phyloP scores from a whole-genome alignment of 2,888 invertebrate species.

The Crepidodera aurea region DNA sequence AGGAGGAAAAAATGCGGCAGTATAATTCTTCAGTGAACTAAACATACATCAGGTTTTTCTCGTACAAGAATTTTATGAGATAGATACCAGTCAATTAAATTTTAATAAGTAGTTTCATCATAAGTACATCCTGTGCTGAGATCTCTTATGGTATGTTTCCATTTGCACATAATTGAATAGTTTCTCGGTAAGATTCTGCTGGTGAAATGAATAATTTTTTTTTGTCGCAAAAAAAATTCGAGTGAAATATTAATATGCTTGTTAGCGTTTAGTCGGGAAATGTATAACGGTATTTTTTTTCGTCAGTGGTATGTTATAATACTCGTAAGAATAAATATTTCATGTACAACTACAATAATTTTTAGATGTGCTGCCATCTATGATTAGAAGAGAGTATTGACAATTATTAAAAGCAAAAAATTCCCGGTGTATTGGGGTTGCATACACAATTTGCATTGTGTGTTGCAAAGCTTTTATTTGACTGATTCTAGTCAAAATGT shows the following conservation, averaged over 20 bases:
- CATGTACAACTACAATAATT: no score
- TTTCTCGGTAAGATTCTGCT: slow-evolving; percentile 21
- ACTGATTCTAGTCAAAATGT: no score
- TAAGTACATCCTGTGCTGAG: slow-evolving; percentile 28
- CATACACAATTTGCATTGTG: no score
- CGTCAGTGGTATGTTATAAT: slow-evolving; percentile 4
- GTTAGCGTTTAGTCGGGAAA: slow-evolving; percentile 3
- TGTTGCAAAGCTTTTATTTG: no score
- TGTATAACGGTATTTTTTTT: slow-evolving; percentile 10
- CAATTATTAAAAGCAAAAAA: no score
- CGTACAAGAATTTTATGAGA: slow-evolving; percentile 24
- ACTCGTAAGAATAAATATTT: no score
- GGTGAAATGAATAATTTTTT: slow-evolving; percentile 26
- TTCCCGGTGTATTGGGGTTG: no score
- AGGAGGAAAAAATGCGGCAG: slow-evolving; percentile 19
- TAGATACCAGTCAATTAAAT: slow-evolving; percentile 29
- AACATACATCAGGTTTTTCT: slow-evolving; percentile 26
- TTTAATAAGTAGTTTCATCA: slow-evolving; percentile 31
- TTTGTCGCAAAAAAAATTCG: slow-evolving; percentile 5
- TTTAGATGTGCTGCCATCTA: no score
- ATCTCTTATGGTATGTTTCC: slow-evolving; percentile 27
- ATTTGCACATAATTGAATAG: slow-evolving; percentile 31
- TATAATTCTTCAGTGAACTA: slow-evolving; percentile 19
- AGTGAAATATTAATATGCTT: slow-evolving; percentile 17
- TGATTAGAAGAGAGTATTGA: no score